phyloP scores from a whole-genome alignment of 2,888 invertebrate genomes.

The Psylliodes chrysocephalus region DNA sequence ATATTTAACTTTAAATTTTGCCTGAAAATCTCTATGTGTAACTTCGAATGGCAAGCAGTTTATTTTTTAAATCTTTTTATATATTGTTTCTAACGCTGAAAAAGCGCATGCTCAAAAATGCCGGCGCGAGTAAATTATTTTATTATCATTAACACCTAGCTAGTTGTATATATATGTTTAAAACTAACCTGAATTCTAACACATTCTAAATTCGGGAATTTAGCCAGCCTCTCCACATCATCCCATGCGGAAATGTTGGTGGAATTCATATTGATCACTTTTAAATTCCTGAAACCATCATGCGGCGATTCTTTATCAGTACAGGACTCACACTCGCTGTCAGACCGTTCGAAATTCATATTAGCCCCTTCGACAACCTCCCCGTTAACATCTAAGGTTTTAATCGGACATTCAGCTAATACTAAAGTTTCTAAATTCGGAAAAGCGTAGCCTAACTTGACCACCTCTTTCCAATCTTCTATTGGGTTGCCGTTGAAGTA shows the following conservation, averaged over 20 bases:
- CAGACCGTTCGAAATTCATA: slow-evolving; percentile 61
- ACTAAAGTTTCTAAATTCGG: slow-evolving; percentile 87
- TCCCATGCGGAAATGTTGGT: slow-evolving; percentile 87
- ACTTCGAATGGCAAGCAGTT: too few relatives aligned
- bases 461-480: slow-evolving; percentile 85
- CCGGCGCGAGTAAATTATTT: too few relatives aligned
- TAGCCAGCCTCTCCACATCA: slow-evolving; percentile 86
- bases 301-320: slow-evolving; percentile 69
- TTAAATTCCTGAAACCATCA: slow-evolving; percentile 74
- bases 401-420: slow-evolving; percentile 85
- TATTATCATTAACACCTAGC: too few relatives aligned
- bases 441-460: slow-evolving; percentile 85
- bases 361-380: slow-evolving; percentile 42
- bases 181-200: slow-evolving; percentile 79
- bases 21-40: too few relatives aligned
- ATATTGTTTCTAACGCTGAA: too few relatives aligned
- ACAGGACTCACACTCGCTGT: slow-evolving; percentile 70
- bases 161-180: too few relatives aligned
- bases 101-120: too few relatives aligned
- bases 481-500: slow-evolving; percentile 91
- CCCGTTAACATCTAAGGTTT: slow-evolving; percentile 63
- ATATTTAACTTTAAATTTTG: too few relatives aligned
- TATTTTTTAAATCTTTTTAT: too few relatives aligned
- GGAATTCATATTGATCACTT: slow-evolving; percentile 86
- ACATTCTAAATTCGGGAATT: slow-evolving; percentile 85